Conservation (phyloP, 2,113 vertebrate genomes). For the Xenopus laevis region DNA sequence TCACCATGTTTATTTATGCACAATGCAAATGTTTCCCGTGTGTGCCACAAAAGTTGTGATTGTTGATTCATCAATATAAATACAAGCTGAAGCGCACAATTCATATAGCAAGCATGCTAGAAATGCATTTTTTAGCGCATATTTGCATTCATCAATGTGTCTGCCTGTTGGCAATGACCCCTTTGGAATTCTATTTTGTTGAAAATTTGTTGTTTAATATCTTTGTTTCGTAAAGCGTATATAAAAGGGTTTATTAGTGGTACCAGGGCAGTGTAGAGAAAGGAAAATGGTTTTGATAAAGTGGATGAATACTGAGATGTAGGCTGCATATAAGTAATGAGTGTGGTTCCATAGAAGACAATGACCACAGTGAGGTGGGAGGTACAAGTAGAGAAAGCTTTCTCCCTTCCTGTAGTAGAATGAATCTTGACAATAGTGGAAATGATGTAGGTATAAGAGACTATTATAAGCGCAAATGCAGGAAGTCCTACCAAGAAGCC, state of each 20-base stretch:
- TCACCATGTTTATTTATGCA: no score
- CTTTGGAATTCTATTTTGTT: no score
- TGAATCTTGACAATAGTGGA: slow-evolving; percentile 49
- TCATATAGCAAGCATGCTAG: no score
- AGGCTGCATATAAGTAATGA: slow-evolving; percentile 47
- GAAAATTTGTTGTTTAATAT: slow-evolving; percentile 17
- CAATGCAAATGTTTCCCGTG: no score
- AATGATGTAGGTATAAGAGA: slow-evolving; percentile 49
- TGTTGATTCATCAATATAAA: no score
- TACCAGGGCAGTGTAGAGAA: no score
- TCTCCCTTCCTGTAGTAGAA: slow-evolving; percentile 48
- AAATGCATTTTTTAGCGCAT: no score
- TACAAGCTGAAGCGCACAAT: no score
- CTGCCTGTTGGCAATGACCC: no score
- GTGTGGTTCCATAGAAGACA: slow-evolving; percentile 51
- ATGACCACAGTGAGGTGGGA: slow-evolving; percentile 54
- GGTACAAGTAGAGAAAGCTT: slow-evolving; percentile 55
- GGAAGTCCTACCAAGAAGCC: slow-evolving; percentile 1
- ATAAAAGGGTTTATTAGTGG: neutral
- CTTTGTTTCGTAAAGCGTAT: no score
- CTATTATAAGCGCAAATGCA: slow-evolving; percentile 5
- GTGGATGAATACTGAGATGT: slow-evolving; percentile 10
- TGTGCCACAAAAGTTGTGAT: no score
- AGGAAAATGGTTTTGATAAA: slow-evolving; percentile 29
- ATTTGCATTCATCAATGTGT: no score